These are phyloP conservation scores for Hydractinia echinata DNA, from an alignment of 30 jellyfish, hydroid and myxozoan genomes.

Conservation along the genomic window DNA sequence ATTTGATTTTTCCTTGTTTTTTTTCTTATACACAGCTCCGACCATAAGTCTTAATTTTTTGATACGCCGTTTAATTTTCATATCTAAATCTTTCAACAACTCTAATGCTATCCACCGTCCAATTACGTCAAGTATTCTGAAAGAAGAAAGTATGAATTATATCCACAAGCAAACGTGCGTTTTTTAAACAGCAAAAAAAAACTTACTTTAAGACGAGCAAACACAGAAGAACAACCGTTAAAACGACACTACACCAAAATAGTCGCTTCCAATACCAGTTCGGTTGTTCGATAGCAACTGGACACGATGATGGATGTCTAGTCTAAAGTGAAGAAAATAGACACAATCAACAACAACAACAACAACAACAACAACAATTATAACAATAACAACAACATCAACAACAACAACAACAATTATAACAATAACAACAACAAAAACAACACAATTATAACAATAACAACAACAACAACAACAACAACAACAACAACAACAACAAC, in stretches of 20 bases:
- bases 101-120: constrained; percentile 71
- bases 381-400: no score
- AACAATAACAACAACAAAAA: no score
- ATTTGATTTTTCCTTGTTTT: no score
- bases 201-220: not conserved
- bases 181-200: not conserved
- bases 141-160: not conserved
- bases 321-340: constrained; percentile 28
- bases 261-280: constrained; percentile 96
- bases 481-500: no score
- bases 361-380: not conserved
- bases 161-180: not conserved
- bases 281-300: constrained; percentile 87
- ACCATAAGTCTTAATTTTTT: constrained; percentile 43
- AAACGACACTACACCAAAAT: constrained; percentile 55
- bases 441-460: no score
- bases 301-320: constrained; percentile 69
- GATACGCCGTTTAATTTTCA: constrained; percentile 68
- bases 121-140: constrained; percentile 50
- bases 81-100: constrained; percentile 75
- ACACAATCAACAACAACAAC: not conserved
- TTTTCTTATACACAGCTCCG: not conserved
- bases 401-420: no score
- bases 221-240: not conserved
- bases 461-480: no score